A percentile compares a stretch with the other conserved stretches of the same genome.
Conservation (phyloP, 64 coral and sea anemone species). For the Stichodactyla helianthus region DNA sequence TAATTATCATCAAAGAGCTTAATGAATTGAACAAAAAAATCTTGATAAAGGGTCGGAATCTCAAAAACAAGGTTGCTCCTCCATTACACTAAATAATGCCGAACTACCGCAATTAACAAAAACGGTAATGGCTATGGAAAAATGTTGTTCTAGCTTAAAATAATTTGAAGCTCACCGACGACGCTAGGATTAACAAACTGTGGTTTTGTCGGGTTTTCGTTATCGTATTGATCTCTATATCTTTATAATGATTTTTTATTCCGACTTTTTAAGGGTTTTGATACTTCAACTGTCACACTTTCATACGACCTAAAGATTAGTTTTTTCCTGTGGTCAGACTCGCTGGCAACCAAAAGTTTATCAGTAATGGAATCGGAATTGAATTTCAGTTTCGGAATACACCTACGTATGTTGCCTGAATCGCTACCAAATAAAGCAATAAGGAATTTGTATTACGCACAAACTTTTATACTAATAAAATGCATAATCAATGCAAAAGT, state of each 20-base stretch:
- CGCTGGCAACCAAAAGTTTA: not conserved
- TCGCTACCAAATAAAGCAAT: constrained; percentile 9
- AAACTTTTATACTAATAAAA: not conserved
- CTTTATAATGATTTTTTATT: constrained; percentile 5
- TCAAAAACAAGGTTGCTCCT: not conserved
- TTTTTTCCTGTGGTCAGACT: constrained; percentile 11
- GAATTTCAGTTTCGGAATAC: not conserved
- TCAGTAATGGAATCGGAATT: constrained; percentile 7
- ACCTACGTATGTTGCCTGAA: not conserved
- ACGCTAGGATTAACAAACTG: not conserved
- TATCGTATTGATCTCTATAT: not conserved
- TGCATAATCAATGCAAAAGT: not conserved
- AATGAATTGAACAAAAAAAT: not conserved
- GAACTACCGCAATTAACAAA: not conserved
- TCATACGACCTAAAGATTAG: not conserved
- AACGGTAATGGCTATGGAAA: not conserved
- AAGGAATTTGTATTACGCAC: not conserved
- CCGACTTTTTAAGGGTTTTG: constrained; percentile 1
- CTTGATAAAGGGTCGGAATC: not conserved
- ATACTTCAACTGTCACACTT: constrained; percentile 3
- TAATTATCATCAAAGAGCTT: not conserved
- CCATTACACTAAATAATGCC: not conserved
- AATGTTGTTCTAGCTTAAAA: not conserved
- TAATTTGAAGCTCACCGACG: not conserved
- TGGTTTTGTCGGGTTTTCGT: not conserved